Conservation (phyloP, 2,797 vertebrate genomes). For the Buceros bicornis region DNA sequence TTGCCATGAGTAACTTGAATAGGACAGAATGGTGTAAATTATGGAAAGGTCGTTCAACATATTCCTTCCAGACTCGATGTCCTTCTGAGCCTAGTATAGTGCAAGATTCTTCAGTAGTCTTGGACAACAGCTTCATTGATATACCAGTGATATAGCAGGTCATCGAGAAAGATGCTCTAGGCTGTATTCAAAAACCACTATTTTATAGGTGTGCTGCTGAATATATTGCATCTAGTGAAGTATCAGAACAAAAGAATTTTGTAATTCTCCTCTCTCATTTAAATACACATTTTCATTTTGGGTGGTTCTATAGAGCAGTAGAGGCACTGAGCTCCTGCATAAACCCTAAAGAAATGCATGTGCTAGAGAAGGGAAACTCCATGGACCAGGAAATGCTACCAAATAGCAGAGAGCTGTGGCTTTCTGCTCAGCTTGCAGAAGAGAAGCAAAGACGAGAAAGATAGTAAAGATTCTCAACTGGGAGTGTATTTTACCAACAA, state of each 20-base stretch:
- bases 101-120: not conserved
- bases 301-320: not conserved
- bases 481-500: not conserved
- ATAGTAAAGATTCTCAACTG: not conserved
- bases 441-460: not conserved
- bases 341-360: not conserved
- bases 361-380: not conserved
- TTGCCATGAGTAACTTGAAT: not conserved
- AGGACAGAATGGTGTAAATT: not conserved
- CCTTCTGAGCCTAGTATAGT: not conserved
- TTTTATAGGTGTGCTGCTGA: not conserved
- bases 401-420: not conserved
- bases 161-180: not conserved
- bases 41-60: not conserved
- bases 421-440: not conserved
- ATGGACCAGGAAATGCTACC: not conserved
- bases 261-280: not conserved
- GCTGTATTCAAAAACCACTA: not conserved
- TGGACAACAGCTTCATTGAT: not conserved
- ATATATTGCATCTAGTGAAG: not conserved
- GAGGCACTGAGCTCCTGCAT: not conserved
- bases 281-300: not conserved
- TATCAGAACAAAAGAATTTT: not conserved
- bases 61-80: not conserved
- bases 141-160: not conserved